Percentiles rank a stretch among this genome's conserved stretches.
These are phyloP conservation scores for Griposia aprilina DNA, from an alignment of 2,888 invertebrate genomes.

Conservation along the genomic window DNA sequence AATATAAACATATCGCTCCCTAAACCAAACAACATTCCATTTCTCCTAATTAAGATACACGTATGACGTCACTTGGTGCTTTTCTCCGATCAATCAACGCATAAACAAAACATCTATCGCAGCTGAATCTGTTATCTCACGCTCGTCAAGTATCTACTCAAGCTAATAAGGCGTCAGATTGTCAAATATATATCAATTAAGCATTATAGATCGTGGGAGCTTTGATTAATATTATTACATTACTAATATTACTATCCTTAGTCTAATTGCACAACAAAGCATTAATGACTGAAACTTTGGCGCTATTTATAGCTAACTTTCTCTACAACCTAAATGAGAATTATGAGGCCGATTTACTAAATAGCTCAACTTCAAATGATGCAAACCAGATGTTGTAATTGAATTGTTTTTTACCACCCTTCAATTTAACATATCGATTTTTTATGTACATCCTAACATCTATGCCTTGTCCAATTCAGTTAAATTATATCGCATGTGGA, in stretches of 20 bases:
- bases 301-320: constrained; percentile 27
- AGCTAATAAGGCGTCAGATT: constrained; percentile 46
- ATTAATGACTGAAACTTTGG: constrained; percentile 26
- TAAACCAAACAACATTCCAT: constrained; percentile 41
- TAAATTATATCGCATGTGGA: constrained; percentile 48
- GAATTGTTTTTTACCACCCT: constrained; percentile 18
- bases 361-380: constrained; percentile 26
- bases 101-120: constrained; percentile 57
- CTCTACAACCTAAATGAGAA: constrained; percentile 4
- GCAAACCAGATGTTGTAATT: constrained; percentile 35
- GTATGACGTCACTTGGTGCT: constrained; percentile 44
- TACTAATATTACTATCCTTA: constrained; percentile 20
- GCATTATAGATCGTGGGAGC: constrained; percentile 50
- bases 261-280: constrained; percentile 17
- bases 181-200: constrained; percentile 47
- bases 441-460: not conserved
- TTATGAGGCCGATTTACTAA: constrained; percentile 14
- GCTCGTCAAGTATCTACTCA: constrained; percentile 47
- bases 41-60: constrained; percentile 38
- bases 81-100: constrained; percentile 53
- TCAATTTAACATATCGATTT: constrained; percentile 17
- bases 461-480: constrained; percentile 30
- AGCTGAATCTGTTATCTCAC: constrained; percentile 51
- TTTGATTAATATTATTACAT: constrained; percentile 36
- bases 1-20: not conserved